Percentiles rank a stretch among this genome's conserved stretches.
Conservation (phyloP, 2,797 vertebrate species). For the Chromobotia macracanthus region DNA sequence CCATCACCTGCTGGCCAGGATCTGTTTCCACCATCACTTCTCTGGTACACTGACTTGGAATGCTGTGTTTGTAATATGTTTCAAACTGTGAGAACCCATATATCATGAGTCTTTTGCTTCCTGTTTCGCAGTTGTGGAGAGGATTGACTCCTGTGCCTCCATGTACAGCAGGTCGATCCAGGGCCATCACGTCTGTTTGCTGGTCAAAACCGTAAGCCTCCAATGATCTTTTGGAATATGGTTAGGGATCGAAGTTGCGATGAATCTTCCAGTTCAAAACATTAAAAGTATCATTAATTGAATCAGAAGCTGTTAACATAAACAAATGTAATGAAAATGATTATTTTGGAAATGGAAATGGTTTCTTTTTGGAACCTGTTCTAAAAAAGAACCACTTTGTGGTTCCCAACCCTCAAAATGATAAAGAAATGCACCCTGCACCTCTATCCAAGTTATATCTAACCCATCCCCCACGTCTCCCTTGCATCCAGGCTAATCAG, state of each 20-base stretch:
- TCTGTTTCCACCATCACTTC: conserved; percentile 98
- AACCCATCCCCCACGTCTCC: neutral
- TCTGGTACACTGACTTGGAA: conserved; percentile 79
- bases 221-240: neutral
- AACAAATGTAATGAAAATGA: too few species aligned
- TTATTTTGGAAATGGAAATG: too few species aligned
- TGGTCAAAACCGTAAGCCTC: conserved; percentile 92
- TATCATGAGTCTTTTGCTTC: conserved; percentile 3
- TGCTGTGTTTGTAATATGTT: neutral
- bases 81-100: neutral
- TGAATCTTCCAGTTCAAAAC: too few species aligned
- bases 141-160: conserved; percentile 93
- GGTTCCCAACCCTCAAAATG: too few species aligned
- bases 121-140: conserved; percentile 88
- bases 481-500: conserved; percentile 82
- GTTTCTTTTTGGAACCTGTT: too few species aligned
- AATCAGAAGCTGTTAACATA: too few species aligned
- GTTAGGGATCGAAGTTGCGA: neutral
- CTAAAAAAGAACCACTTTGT: too few species aligned
- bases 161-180: conserved; percentile 99
- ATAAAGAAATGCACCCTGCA: neutral
- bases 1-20: conserved; percentile 93
- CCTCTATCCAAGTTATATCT: neutral
- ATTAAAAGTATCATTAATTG: neutral
- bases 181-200: conserved; percentile 95